Base-by-base conservation (phyloP, 2,888 invertebrate species). In the Ophion ventricosus region DNA sequence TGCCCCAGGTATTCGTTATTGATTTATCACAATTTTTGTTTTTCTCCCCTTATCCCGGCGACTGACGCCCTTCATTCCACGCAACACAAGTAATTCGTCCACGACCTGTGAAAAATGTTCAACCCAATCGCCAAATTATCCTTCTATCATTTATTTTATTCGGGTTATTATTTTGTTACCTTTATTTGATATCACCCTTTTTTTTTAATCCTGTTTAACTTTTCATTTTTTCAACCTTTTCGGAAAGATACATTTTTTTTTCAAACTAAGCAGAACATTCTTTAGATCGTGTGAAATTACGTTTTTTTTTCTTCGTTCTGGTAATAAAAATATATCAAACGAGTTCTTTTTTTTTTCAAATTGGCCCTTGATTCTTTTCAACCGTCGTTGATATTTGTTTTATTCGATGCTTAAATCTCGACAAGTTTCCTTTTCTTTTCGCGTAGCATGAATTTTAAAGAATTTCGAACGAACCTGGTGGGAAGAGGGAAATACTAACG, bases 11-110 rank as follows among this genome's bases (percentile, higher is more conserved):
- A 59, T 61, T 56, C 54, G 61, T 67, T 74, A 66, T 67, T 29
- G 61, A 54, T 54, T 74, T 78, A 69, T 78, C 73, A 61, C 59
- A 59, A 67, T 67, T 67, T 63, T n/a, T n/a, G n/a, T n/a, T n/a
- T 63, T 64, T 20, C 4, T 11, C 56, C 61, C 26, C 49, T 67
- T 49, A 57, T 49, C 59, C 59, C 59, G 49, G 59, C 59, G 43
- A 66, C 43, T 8, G 26, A 29, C 66, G 40, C 66, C 66, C 14
- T 57, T 25, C 54, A 26, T 66, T 57, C 35, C 54, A 59, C 23
- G 43, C 23, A 66, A 43, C 5, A 7, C 59, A 23, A 73, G 61
- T 59, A 23, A 11, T 49, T 49, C 49, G 14, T 56, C 54, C 66
- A 56, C 72, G 49, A 20, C 61, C 23, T 2, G n/a, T 20, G 64